Base-by-base conservation (phyloP, 2,113 vertebrate species). In the Cromileptes altivelis region DNA sequence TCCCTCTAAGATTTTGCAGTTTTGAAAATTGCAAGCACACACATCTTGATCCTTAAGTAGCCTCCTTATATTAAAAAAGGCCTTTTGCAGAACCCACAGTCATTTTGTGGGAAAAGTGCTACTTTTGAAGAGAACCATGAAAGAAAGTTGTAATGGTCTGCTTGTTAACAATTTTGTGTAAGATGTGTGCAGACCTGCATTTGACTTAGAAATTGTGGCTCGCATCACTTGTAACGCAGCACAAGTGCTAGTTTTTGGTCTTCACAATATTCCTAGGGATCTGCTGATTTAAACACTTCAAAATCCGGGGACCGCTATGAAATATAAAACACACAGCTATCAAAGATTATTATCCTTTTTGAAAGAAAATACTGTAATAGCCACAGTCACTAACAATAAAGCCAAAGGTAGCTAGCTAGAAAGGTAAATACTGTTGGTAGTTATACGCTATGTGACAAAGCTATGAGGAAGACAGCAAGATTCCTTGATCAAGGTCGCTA, bases 391-490 rank as follows among this genome's bases (percentile, higher is more conserved):
- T 82, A 73, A 88, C 84, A 84, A 86, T 50, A 75, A 87, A 88
- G 85, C 80, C 83, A 80, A 85, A 89, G 67, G 69, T 53, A 75
- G 67, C 81, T 85, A 87, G 69, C 82, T 90, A 89, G 60, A 67
- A 83, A 78, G 86, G 53, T 88, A 90, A 90, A 91, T 89, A 92
- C 82, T 89, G 73, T 74, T 70, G 71, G 88, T 73, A 67, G 80
- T 80, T 77, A 89, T 86, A 82, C 70, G 30, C 85, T 85, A 88
- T 47, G 82, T 83, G 90, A 88, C 81, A 75, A 86, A 80, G 88
- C 85, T 90, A 91, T 55, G 83, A 90, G 92, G 88, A 93, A 91
- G 90, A 92, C 89, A 1, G 81, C 45, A 53, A 77, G 78, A 78
- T 70, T 72, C 76, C 76, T 88, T 81, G n/a, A 83, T 85, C 60